phyloP scores from a whole-genome alignment of 2,888 invertebrate genomes.

The Diadromus collaris region DNA sequence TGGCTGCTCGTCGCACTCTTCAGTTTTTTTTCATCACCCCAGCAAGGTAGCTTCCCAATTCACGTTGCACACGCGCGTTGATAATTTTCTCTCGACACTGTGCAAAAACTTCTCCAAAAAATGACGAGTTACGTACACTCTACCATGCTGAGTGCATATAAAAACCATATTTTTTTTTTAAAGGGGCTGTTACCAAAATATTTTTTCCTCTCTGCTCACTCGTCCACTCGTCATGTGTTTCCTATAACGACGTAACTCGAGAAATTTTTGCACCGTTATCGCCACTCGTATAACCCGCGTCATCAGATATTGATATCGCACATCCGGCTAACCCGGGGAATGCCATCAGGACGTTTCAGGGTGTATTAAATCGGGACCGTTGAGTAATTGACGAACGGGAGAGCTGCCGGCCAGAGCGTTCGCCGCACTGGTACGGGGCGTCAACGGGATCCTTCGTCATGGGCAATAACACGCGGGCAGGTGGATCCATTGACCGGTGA shows the following conservation, averaged over 20 bases:
- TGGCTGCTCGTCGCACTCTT: not conserved
- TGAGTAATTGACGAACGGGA: constrained; percentile 64
- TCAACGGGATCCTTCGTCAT: constrained; percentile 43
- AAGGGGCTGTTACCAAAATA: not conserved
- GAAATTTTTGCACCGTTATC: constrained; percentile 15
- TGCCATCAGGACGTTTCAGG: constrained; percentile 36
- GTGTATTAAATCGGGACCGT: constrained; percentile 59
- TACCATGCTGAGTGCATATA: not conserved
- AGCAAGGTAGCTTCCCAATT: not conserved
- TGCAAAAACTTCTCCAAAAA: not conserved
- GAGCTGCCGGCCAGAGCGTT: constrained; percentile 1
- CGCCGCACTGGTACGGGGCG: not conserved
- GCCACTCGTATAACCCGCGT: constrained; percentile 4
- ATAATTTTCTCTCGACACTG: not conserved
- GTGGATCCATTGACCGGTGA: constrained; percentile 36
- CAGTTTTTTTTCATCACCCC: not conserved
- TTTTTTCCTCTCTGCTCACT: not conserved
- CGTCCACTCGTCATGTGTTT: not conserved
- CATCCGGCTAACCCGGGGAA: constrained; percentile 2
- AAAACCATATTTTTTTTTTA: not conserved
- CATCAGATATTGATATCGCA: constrained; percentile 30
- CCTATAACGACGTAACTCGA: not conserved
- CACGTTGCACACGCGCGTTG: not conserved
- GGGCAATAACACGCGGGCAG: constrained; percentile 39
- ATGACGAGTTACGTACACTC: not conserved